Base-by-base conservation (phyloP, 2,113 vertebrate genomes). In the Leptobrachium leishanense region DNA sequence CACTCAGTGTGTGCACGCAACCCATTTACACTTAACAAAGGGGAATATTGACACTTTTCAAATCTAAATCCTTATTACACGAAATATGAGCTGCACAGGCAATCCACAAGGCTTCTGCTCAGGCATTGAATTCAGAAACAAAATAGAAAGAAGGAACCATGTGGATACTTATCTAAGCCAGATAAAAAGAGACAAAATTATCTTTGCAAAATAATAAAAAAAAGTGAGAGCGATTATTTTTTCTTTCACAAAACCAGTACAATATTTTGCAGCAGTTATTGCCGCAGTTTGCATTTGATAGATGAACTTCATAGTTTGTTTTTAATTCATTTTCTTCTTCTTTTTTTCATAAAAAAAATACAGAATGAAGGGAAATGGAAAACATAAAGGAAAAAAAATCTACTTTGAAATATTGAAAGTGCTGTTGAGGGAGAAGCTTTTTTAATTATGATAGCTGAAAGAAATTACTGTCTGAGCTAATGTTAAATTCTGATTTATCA, bases 401-500 rank as follows among this genome's bases (percentile, higher is more conserved):
- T 42, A 13, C 59, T 79, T 65, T 72, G 76, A 72, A 71, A 71
- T 78, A 78, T 72, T n/a, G 2, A 54, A 66, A 44, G 68, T 72
- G 68, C 64, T 66, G 69, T 72, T 72, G 54, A 72, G 46, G 15
- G 71, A 66, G 40, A 46, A 10, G 44, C 68, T 39, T 43, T 41
- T 20, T 6, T 43, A 72, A 55, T 79, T 54, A 8, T 72, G 77
- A 72, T 72, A 72, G 10, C 39, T 12, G 39, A 43, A 72, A 15
- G 41, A 79, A 79, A 64, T 65, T 65, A 68, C 44, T 66, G 62
- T 65, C 72, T 43, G 69, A 72, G 44, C 44, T 65, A 31, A 59
- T 72, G 69, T 43, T 31, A 66, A 72, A 79, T 72, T 79, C 62
- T 72, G 69, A 66, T 66, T 79, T 79, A 72, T 72, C 57, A 72